phyloP scores from a whole-genome alignment of 2,113 vertebrate species.

The Leptobrachium ailaonicum region DNA sequence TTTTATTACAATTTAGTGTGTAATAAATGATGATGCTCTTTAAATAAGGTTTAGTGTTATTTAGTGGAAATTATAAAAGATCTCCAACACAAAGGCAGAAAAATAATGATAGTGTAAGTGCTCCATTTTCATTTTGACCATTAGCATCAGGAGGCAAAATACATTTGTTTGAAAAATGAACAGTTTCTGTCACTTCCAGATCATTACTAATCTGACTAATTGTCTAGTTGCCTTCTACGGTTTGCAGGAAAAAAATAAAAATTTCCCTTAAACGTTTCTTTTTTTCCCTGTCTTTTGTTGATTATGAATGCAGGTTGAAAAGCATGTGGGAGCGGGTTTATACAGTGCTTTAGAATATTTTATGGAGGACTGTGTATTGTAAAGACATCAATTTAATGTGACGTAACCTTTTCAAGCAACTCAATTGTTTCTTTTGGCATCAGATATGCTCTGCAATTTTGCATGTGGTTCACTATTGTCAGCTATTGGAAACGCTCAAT shows the following conservation, averaged over 20 bases:
- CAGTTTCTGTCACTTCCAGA: slow-evolving; percentile 1
- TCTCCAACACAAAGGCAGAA: background rate
- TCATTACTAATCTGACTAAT: slow-evolving; percentile 30
- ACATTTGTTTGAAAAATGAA: slow-evolving; percentile 6
- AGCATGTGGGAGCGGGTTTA: slow-evolving; percentile 27
- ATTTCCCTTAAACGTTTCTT: background rate
- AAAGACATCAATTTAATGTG: slow-evolving; percentile 41
- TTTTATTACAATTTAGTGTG: no score
- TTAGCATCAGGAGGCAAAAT: background rate
- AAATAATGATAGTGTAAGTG: slow-evolving; percentile 18
- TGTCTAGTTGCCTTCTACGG: slow-evolving; percentile 2
- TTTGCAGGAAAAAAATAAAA: slow-evolving; percentile 4
- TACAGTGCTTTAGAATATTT: slow-evolving; percentile 8
- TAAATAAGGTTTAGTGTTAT: slow-evolving; percentile 7
- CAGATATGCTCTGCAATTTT: slow-evolving; percentile 19
- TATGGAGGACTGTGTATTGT: background rate
- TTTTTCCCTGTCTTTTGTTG: slow-evolving; percentile 19
- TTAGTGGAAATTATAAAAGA: background rate
- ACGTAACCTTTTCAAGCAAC: slow-evolving; percentile 25
- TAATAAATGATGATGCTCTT: background rate
- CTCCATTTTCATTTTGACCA: background rate
- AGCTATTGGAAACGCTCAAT: slow-evolving; percentile 1
- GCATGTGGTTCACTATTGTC: slow-evolving; percentile 19
- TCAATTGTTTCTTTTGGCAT: slow-evolving; percentile 26
- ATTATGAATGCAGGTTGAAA: slow-evolving; percentile 26